Conservation (phyloP, 2,113 vertebrate genomes). For the Pholis gunnellus region DNA sequence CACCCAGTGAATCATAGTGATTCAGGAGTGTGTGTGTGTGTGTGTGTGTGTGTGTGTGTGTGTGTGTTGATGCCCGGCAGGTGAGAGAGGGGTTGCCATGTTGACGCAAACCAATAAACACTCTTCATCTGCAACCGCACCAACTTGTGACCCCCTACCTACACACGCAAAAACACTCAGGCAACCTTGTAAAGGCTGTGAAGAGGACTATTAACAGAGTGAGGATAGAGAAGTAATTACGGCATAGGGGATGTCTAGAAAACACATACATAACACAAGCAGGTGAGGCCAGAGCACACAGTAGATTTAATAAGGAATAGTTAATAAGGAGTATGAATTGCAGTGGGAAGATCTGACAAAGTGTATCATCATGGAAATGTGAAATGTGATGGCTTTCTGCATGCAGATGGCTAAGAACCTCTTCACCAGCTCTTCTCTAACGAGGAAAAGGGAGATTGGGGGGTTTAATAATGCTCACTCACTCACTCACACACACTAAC, state of each 20-base stretch:
- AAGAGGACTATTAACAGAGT: conserved; percentile 53
- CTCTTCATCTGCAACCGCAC: conserved; percentile 61
- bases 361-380: conserved; percentile 78
- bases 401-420: conserved; percentile 72
- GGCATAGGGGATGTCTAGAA: conserved; percentile 41
- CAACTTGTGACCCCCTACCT: conserved; percentile 78
- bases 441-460: conserved; percentile 56
- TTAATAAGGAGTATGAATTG: conserved; percentile 67
- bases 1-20: conserved; percentile 61
- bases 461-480: conserved; percentile 62
- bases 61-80: conserved; percentile 42
- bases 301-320: conserved; percentile 75
- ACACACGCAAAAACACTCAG: conserved; percentile 39
- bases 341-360: conserved; percentile 77
- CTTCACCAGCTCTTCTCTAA: conserved; percentile 65
- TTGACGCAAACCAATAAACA: conserved; percentile 76
- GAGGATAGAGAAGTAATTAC: conserved; percentile 59
- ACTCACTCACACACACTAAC: conserved; percentile 24
- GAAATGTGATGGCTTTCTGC: conserved; percentile 74
- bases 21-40: conserved; percentile 42
- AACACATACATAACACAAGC: conserved; percentile 34
- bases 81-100: conserved; percentile 71
- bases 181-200: conserved; percentile 50
- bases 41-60: conserved; percentile 20
- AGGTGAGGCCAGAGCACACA: conserved; percentile 46